Base-by-base conservation (phyloP, 1,140 invertebrate species). In the Pseudachorutes palmiensis region DNA sequence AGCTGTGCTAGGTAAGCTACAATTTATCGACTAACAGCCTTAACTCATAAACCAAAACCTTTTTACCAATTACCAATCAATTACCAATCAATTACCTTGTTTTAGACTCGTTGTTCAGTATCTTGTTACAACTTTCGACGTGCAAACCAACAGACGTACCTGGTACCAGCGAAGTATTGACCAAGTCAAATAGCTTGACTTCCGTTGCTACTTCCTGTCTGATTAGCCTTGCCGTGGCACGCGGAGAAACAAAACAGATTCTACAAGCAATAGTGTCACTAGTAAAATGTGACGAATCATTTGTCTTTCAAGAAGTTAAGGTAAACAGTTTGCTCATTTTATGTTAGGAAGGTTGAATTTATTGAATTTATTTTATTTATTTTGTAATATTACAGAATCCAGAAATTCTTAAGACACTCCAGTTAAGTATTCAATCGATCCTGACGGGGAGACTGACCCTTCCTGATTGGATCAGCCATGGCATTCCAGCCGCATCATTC, bases 211-310 rank as follows among this genome's bases (percentile, higher is more conserved):
- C 91, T 79, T 88, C 92, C 1, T 94, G 92, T 75, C 81, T 98
- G 1, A 82, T 97, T 31, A 91, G 91, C 66, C 81, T 97, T 55
- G 91, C 92, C 30, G 88, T 96, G n/a, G 92, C 93, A 1, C 81
- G 90, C 65, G 94, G 94, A 1, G 91, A 96, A 76, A 94, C 93
- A n/a, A 91, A 92, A 32, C 90, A 93, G 76, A 85, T 94, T 72
- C 81, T 97, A 0, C 86, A 87, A 75, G 91, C 94, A 19, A 85
- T 92, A 32, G 86, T 90, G 22, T 88, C 91, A 31, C 82, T 97
- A 70, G 82, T 96, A 16, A 96, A 95, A 90, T 92, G 88, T 68
- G 84, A 89, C 5, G 81, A 86, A 74, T 82, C 84, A 57, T 79
- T 93, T 36, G 85, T 88, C 29, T 80, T 86, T 62, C 91, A 94